Percentiles rank a stretch among this genome's conserved stretches.
Conservation (phyloP, 2,797 vertebrate species). For the Thunnus albacares region DNA sequence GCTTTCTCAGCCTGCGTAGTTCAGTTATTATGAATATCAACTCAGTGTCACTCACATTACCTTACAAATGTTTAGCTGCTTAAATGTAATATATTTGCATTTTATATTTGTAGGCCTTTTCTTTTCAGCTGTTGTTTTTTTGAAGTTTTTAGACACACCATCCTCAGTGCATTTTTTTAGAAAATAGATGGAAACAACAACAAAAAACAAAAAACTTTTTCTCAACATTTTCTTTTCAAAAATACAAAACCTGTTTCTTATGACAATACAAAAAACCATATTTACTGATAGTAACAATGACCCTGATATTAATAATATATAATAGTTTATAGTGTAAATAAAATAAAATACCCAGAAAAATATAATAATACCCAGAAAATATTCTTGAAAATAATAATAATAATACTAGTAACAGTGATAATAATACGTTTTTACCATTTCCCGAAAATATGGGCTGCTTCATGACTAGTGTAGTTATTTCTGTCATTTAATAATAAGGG, state of each 20-base stretch:
- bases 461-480: not conserved
- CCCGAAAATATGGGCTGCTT: not conserved
- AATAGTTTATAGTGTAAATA: not conserved
- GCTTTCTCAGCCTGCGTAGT: not conserved
- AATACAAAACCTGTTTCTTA: not conserved
- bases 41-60: not conserved
- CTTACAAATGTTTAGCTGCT: not conserved
- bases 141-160: not conserved
- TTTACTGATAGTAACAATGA: not conserved
- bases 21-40: not conserved
- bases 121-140: too few species aligned
- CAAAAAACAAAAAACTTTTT: not conserved
- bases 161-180: conserved; percentile 1
- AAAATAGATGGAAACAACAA: not conserved
- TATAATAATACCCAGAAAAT: not conserved
- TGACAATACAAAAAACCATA: not conserved
- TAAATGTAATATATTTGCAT: not conserved
- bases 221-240: not conserved
- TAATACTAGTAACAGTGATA: not conserved
- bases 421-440: not conserved
- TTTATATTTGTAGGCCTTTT: not conserved
- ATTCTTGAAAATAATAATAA: not conserved
- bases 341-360: not conserved
- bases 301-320: not conserved
- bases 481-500: conserved; percentile 24